Base-by-base conservation (phyloP, 1,140 invertebrate species). In the Bactericera cockerelli region DNA sequence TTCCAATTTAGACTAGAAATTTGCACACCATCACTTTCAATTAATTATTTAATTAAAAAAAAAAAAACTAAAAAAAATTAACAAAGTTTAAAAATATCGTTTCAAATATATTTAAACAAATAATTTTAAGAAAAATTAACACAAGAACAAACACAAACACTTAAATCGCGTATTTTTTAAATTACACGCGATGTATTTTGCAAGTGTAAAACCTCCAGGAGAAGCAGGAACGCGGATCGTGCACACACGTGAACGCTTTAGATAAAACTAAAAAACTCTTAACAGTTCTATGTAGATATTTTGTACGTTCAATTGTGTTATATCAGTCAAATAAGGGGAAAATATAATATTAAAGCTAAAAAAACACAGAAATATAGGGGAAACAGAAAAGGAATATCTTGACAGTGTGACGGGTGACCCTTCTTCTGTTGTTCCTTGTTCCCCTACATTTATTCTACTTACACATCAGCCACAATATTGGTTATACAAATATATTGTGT, bases 301-400 rank as follows among this genome's bases (percentile, higher is more conserved):
- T 49, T 49, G 42, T 49, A 49, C 19, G 42, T 49, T 19, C 42
- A 49, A 49, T 49, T 49, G 42, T 49, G 42, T 49, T 49, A 49
- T 49, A 49, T 49, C 42, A 49, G 42, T 49, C 42, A 49, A 49
- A 49, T 49, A 49, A 49, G 42, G 42, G 42, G 42, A 49, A 49
- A 49, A 49, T 49, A 49, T 49, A 49, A 49, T 49, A 49, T 49
- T 49, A 49, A 49, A 49, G 42, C 42, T 49, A 49, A 49, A 49
- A 49, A 49, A 6, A 49, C 42, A 49, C 42, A 49, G 42, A 16
- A 49, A 22, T 19, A 19, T 19, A 19, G 22, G 42, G 42, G 42
- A 22, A 49, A 49, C n/a, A 49, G 22, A 19, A 49, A 49, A 49
- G 42, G 42, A 49, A 49, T 49, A 49, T 49, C 42, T 49, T 49